These are phyloP conservation scores for Ceratosolen solmsi DNA, from an alignment of 1,140 invertebrate species.

Conservation along the genomic window DNA sequence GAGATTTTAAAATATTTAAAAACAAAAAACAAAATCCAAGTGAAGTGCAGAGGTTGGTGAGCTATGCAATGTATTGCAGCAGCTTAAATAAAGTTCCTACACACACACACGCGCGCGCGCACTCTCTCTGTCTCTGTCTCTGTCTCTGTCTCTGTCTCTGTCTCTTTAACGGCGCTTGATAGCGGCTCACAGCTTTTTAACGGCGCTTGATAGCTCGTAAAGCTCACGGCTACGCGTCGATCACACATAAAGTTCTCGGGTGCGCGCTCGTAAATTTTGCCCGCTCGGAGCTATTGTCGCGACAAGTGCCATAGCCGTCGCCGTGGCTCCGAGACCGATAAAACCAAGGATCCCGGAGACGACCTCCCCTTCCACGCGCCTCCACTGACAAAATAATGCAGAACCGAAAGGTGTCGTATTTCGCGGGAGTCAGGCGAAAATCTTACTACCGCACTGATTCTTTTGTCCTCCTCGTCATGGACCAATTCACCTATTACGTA, in stretches of 20 bases:
- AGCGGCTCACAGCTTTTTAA: conserved; percentile 29
- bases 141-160: background rate
- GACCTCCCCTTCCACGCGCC: background rate
- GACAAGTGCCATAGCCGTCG: conserved; percentile 21
- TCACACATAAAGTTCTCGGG: conserved; percentile 27
- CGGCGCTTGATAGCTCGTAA: conserved; percentile 34
- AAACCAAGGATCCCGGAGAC: background rate
- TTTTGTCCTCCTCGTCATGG: background rate
- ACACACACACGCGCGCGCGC: too few species aligned
- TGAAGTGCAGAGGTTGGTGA: background rate
- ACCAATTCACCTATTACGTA: background rate
- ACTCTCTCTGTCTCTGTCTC: background rate
- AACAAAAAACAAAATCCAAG: background rate
- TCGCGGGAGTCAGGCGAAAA: background rate
- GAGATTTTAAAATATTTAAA: background rate
- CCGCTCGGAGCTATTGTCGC: conserved; percentile 1
- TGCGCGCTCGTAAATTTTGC: conserved; percentile 11
- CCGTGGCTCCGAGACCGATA: background rate
- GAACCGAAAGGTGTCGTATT: background rate
- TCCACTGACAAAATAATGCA: background rate
- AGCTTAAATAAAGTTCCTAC: conserved; percentile 36
- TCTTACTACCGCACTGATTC: background rate
- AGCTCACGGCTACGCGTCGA: conserved; percentile 29
- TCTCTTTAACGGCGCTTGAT: background rate
- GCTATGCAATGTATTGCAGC: background rate